These are phyloP conservation scores for Drosophila merina DNA, from an alignment of 2,888 invertebrate species.

Conservation along the genomic window DNA sequence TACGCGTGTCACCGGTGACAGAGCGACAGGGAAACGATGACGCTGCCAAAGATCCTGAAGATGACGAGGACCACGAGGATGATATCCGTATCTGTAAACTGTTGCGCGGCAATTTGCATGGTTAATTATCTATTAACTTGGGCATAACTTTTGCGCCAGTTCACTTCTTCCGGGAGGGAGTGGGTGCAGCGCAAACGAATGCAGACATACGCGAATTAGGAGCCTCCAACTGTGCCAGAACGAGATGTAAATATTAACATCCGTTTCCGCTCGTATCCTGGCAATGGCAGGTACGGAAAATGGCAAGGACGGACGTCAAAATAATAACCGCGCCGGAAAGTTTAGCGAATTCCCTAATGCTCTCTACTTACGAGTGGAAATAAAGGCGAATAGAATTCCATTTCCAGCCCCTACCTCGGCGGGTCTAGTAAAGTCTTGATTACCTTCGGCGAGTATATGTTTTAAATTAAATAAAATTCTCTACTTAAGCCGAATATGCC, in stretches of 20 bases:
- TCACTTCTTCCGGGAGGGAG: background rate
- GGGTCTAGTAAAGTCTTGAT: background rate
- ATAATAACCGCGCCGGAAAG: conserved; percentile 9
- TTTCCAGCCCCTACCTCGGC: background rate
- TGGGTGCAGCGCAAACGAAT: conserved; percentile 19
- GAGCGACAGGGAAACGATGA: conserved; percentile 28
- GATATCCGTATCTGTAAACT: conserved; percentile 70
- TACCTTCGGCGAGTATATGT: too few species aligned
- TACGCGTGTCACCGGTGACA: conserved; percentile 47
- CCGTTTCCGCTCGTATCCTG: conserved; percentile 54
- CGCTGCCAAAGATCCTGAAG: conserved; percentile 32
- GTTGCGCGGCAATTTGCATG: conserved; percentile 77
- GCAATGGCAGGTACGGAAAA: conserved; percentile 48
- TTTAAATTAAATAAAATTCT: too few species aligned
- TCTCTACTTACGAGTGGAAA: background rate
- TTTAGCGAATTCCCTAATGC: conserved; percentile 11
- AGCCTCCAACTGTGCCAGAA: conserved; percentile 17
- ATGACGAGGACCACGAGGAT: conserved; percentile 24
- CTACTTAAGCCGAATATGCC: background rate
- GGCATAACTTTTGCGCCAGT: conserved; percentile 66
- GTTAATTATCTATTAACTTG: conserved; percentile 79
- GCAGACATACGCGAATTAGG: conserved; percentile 28
- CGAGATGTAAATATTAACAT: conserved; percentile 59
- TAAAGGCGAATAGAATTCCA: background rate
- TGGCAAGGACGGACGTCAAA: conserved; percentile 25